phyloP scores from a whole-genome alignment of 2,113 vertebrate genomes.

The Gobius niger region DNA sequence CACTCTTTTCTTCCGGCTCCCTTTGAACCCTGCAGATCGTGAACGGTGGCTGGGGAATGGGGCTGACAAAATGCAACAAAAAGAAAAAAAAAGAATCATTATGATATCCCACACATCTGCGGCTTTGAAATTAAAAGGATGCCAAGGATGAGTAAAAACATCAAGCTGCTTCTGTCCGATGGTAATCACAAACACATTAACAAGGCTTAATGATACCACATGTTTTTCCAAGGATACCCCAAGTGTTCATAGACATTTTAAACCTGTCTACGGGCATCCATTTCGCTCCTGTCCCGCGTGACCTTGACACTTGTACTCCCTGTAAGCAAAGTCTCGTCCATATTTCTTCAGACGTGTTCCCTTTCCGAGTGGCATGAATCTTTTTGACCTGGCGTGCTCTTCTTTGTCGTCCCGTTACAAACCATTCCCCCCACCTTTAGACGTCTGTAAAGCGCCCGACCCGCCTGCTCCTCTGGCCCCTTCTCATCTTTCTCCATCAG shows the following conservation, averaged over 20 bases:
- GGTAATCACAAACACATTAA: not conserved
- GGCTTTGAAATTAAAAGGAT: no score
- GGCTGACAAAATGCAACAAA: not conserved
- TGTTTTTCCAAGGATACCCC: not conserved
- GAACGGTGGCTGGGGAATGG: not conserved
- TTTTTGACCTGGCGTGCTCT: not conserved
- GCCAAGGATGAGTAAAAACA: no score
- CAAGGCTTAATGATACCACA: not conserved
- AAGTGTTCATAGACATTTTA: not conserved
- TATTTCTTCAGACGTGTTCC: no score
- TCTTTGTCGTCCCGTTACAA: conserved; percentile 15
- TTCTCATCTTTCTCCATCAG: conserved; percentile 45
- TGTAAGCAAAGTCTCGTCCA: not conserved
- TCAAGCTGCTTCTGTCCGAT: no score
- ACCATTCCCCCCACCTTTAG: conserved; percentile 5
- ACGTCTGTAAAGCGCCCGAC: not conserved
- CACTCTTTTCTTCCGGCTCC: not conserved
- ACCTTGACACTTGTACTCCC: conserved; percentile 35
- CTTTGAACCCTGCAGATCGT: not conserved
- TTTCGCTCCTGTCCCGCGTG: not conserved
- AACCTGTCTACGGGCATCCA: no score
- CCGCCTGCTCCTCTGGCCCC: conserved; percentile 12
- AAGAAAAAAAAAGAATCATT: no score
- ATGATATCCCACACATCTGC: no score
- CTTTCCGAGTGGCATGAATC: not conserved